Evolutionary conservation across 1,140 invertebrate genomes (phyloP), one percentile per base, ranked within the genome.

Genomic region (Drosophila lacteicornis): DNA sequence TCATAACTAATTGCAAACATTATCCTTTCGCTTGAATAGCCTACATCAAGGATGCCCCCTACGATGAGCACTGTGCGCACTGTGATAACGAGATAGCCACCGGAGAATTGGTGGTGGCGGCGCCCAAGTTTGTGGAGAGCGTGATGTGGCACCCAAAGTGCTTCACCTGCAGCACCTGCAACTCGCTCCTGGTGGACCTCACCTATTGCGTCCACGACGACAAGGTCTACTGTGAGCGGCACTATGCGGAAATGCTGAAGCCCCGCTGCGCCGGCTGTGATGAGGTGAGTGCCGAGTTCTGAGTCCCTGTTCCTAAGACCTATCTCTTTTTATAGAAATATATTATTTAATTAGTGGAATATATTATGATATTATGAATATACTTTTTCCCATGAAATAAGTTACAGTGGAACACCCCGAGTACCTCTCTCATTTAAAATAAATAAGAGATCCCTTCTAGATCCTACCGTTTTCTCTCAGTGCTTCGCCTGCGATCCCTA

Each of bases 261-360:
- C 97, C 98, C 4, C 94, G 98, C 87, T 99, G 98, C 93, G 95
- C 97, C 42, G 97, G 97, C 73, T 99, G 98, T 93, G 98, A 99
- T 94, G 98, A 99, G 96, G 98, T 99, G 93, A 95, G 96, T 94
- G 5, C 25, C 4, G 1, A 49, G 46, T 5, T 4, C 3, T 12
- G n/a, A 4, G 11, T 36, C 17, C 11, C 4, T 3, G 7, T 33
- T 36, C 0, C 11, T 36, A 11, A 36, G 2, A 2, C 8, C 30
- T 33, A 9, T 8, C 0, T 9, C 30, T 8, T 12, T 36, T 36
- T 36, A 9, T 11, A 0, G 0, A 36, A 36, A 36, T 36, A 3
- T 36, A 36, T 36, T 11, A 9, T 33, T 33, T 36, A 33, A 11
- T 36, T 1, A 36, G 33, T 36, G 2, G 33, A 36, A 11, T 11